Evolutionary conservation across 2,888 invertebrate species (phyloP), one percentile per base, ranked within the genome.

Genomic region (Polia nebulosa): DNA sequence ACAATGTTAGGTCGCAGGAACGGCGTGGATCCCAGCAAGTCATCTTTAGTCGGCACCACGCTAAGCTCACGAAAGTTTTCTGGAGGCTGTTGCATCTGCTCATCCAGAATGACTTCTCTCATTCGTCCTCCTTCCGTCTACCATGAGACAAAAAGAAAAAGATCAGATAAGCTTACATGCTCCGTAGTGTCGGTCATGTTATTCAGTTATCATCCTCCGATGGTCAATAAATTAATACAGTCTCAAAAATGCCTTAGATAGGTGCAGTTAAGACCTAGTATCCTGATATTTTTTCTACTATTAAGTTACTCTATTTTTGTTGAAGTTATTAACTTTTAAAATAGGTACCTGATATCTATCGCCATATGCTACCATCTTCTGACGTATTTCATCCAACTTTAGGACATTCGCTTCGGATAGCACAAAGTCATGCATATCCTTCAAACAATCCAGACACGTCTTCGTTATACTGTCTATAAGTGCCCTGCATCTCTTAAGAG

Each of bases 1-100:
- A 96, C 88, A 44, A 97, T 95, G 87, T 97, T 97, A 4, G 96
- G 94, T 1, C 95, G 89, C 45, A 94, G 17, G 75, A 85, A 94
- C 0, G 94, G 91, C n/a, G 56, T 83, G 0, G 60, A 66, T 1
- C 85, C 86, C 51, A 91, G 20, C 56, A 95, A 75, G 57, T 94
- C 94, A 8, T 90, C 87, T n/a, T 82, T 84, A 3, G 78, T 86
- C 0, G 94, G 94, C 52, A 91, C 76, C 15, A 94, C 77, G 63
- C 89, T 90, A 44, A 95, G 74, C 51, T 89, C 81, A 2, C 94
- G 91, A 58, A 95, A 94, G 63, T 89, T 83, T 27, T 94, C 91
- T 0, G 93, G 93, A 0, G 94, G 94, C 20, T 70, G 65, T 39
- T 88, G 85, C 0, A 71, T 77, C 20, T 83, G 29, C 13, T 32